Evolutionary conservation across 2,113 vertebrate species (phyloP).

Genomic region (Piaya cayana): DNA sequence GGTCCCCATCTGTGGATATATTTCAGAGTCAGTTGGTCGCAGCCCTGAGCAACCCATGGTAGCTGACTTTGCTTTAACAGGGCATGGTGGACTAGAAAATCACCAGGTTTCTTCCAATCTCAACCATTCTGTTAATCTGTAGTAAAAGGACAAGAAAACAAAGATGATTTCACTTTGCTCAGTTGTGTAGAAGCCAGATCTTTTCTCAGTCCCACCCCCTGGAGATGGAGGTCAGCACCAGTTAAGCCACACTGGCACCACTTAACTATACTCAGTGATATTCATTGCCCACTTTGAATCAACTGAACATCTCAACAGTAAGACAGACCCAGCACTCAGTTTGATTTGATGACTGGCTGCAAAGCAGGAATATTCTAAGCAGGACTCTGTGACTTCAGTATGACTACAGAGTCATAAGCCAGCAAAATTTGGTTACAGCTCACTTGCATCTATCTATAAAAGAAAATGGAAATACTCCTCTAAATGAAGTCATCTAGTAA

Average conservation of each 20-base stretch:
- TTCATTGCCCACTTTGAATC: background rate
- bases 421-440: background rate
- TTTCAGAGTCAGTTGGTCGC: background rate
- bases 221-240: background rate
- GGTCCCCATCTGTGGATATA: background rate
- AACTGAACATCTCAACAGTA: background rate
- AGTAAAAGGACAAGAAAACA: background rate
- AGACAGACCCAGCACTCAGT: background rate
- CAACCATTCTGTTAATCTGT: background rate
- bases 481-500: background rate
- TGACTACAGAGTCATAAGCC: background rate
- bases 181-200: background rate
- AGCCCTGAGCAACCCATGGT: background rate
- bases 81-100: background rate
- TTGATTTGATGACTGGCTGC: background rate
- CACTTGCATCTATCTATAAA: background rate
- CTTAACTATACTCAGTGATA: background rate
- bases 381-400: background rate
- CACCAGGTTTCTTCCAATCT: background rate
- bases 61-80: background rate
- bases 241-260: accelerated
- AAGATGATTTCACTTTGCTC: background rate
- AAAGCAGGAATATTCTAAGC: background rate
- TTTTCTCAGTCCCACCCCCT: background rate
- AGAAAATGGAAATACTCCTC: background rate